Conservation (phyloP, 2,797 vertebrate species). For the Avahi laniger region DNA sequence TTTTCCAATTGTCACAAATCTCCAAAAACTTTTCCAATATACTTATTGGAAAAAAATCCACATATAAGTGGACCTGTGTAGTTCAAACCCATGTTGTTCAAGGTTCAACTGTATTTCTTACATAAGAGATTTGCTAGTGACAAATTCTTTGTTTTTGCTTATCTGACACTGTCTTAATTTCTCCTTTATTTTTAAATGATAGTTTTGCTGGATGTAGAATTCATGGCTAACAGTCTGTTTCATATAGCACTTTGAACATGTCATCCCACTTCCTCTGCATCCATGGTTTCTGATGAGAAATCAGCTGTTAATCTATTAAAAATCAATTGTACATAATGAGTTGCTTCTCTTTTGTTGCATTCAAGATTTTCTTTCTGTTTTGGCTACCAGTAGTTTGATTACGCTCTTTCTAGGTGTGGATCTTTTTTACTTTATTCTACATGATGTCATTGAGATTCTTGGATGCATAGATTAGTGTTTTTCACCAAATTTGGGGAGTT, state of each 20-base stretch:
- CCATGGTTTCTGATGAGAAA: not conserved
- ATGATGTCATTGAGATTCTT: not conserved
- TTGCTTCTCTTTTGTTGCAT: not conserved
- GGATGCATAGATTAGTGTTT: conserved; percentile 6
- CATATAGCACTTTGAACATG: not conserved
- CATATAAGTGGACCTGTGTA: not conserved
- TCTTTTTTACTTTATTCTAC: not conserved
- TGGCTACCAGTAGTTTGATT: not conserved
- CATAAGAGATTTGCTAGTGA: not conserved
- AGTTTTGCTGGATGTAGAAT: not conserved
- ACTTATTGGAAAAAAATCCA: not conserved
- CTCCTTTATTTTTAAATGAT: not conserved
- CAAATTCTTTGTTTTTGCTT: not conserved
- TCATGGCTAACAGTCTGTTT: not conserved
- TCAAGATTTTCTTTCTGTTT: not conserved
- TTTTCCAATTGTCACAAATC: not conserved
- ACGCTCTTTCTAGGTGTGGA: not conserved
- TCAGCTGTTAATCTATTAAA: not conserved
- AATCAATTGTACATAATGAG: not conserved
- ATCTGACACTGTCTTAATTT: not conserved
- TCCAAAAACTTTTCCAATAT: not conserved
- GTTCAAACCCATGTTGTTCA: not conserved
- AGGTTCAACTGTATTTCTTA: not conserved
- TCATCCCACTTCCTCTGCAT: not conserved
- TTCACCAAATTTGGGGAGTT: not conserved